Evolutionary conservation across 2,113 vertebrate species (phyloP), one percentile per base, ranked within the genome.

Genomic region (Stegostoma tigrinum): DNA sequence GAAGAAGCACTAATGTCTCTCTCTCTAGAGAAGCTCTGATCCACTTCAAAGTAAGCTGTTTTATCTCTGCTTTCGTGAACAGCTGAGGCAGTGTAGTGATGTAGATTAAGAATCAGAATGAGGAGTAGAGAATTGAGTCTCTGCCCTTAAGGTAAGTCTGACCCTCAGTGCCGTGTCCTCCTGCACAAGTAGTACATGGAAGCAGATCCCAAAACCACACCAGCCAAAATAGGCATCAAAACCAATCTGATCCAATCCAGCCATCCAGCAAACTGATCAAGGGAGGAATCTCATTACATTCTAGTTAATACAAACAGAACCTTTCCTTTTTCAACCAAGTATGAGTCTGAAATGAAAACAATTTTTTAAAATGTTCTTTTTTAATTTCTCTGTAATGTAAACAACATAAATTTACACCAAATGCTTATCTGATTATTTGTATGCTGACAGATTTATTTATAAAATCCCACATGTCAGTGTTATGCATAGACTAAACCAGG

Each of bases 371-470:
- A 93, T 38, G 38, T 66, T 93, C 89, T 91, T 38, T 61, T 72
- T 64, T 21, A 93, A 66, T 93, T 66, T 30, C 38, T n/a, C 66
- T 21, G 30, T 93, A 66, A 66, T 6, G 1, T 93, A 93, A 66
- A 93, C 89, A 67, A 34, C 89, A 93, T 93, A 93, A 93, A 93
- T 93, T n/a, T 93, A 42, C 19, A 93, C 61, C 64, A 66, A 93
- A 66, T 66, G 61, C 64, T 93, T 66, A 93, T 38, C 61, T 42
- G 89, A 7, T 93, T 38, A 67, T 67, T 93, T 93, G 34, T 64
- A 64, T 67, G 55, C 64, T 38, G 89, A 93, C 64, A 66, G 89
- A 38, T 93, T 67, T 93, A 93, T 93, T 93, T 93, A 93, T 93
- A 66, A 66, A 66, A 64, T 21, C n/a, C n/a, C 34, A 66, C 23